Percentiles rank a stretch among this genome's conserved stretches.
Evolutionary conservation across 2,113 vertebrate species (phyloP).

Genomic region (Rhinogobius similis): DNA sequence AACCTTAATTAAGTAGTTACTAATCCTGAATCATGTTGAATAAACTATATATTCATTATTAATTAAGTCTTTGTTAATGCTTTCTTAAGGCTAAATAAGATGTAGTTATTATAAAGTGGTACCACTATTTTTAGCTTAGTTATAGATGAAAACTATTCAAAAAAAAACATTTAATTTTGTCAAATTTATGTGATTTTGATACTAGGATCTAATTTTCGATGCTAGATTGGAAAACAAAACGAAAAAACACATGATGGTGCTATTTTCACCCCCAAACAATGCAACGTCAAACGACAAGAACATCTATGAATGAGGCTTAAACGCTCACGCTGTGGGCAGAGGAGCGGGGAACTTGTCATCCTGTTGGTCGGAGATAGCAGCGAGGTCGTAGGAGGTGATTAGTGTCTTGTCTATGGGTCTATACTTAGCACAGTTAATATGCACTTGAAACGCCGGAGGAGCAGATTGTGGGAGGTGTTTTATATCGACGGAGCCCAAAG

Average conservation of each 20-base stretch:
- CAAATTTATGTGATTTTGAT: too few species aligned
- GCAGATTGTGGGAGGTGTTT: not conserved
- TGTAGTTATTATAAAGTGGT: too few species aligned
- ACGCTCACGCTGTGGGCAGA: slow-evolving; percentile 15
- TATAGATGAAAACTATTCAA: too few species aligned
- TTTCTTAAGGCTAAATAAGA: too few species aligned
- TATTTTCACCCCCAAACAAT: slow-evolving; percentile 8
- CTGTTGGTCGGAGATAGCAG: slow-evolving; percentile 24
- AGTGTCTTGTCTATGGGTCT: slow-evolving; percentile 21
- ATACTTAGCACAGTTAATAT: slow-evolving; percentile 54
- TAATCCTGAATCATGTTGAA: too few species aligned
- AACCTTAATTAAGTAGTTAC: too few species aligned
- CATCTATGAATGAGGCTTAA: slow-evolving; percentile 21
- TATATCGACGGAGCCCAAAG: not conserved
- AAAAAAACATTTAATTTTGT: too few species aligned
- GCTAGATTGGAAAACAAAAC: too few species aligned
- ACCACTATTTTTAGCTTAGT: too few species aligned
- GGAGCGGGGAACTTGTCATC: slow-evolving; percentile 31
- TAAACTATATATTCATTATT: too few species aligned
- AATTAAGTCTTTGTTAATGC: too few species aligned
- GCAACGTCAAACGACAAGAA: not conserved
- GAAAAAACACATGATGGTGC: not conserved
- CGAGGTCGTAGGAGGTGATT: slow-evolving; percentile 28
- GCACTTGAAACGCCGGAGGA: not conserved
- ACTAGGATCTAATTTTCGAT: too few species aligned